Evolutionary conservation across 2,888 invertebrate species (phyloP).

Genomic region (Labia minor): DNA sequence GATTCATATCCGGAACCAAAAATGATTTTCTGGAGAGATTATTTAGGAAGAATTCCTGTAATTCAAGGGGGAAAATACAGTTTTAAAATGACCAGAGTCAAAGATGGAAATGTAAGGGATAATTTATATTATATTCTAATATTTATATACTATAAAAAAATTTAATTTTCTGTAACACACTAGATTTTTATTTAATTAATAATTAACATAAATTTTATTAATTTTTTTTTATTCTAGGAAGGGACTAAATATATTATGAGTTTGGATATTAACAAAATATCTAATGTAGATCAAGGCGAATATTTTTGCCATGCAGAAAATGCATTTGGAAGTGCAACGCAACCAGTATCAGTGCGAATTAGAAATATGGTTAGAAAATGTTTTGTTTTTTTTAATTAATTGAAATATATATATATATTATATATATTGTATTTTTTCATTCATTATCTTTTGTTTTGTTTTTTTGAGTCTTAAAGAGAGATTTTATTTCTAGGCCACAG

Average conservation of each 20-base stretch:
- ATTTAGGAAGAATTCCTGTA: conserved; percentile 59
- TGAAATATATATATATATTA: neutral
- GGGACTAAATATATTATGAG: conserved; percentile 62
- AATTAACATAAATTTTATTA: conserved; percentile 14
- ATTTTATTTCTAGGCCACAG: conserved; percentile 38
- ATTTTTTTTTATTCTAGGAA: conserved; percentile 35
- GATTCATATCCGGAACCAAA: conserved; percentile 69
- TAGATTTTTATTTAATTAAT: conserved; percentile 1
- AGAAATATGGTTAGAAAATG: conserved; percentile 40
- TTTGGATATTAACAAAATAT: conserved; percentile 59
- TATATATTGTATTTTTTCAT: neutral
- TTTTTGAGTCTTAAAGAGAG: neutral
- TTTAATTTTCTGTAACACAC: neutral
- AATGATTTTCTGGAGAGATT: conserved; percentile 72
- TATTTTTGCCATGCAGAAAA: conserved; percentile 81
- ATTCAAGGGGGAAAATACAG: conserved; percentile 67
- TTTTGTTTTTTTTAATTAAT: no score
- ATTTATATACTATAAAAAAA: conserved; percentile 13
- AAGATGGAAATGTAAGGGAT: conserved; percentile 42
- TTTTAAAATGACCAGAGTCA: conserved; percentile 47
- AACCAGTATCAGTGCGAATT: conserved; percentile 61
- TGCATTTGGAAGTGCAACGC: conserved; percentile 60
- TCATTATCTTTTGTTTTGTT: neutral
- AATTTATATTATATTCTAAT: neutral
- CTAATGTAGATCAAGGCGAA: conserved; percentile 60